Evolutionary conservation across 2,888 invertebrate genomes (phyloP).

Genomic region (Ashinkailepas kermadecensis): DNA sequence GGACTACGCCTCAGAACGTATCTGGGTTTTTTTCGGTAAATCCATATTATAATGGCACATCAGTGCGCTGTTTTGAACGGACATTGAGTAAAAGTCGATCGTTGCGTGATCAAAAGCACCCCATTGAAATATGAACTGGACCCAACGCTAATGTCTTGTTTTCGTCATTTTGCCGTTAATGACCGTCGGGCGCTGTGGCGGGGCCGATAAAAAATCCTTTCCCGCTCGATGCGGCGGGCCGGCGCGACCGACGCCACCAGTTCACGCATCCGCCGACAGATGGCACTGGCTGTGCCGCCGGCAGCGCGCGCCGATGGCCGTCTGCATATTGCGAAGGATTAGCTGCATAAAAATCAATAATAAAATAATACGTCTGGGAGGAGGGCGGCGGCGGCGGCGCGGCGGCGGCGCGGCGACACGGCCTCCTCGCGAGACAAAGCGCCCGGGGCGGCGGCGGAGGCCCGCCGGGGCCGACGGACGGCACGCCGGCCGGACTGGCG

Average conservation of each 20-base stretch:
- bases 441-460: neutral
- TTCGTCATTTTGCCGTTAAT: conserved; percentile 20
- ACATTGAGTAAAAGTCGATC: neutral
- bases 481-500: neutral
- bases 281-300: neutral
- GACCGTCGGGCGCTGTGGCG: neutral
- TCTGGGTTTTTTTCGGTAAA: too few species aligned
- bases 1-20: too few species aligned
- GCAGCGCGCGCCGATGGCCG: neutral
- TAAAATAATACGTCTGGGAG: conserved; percentile 11
- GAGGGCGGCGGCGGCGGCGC: neutral
- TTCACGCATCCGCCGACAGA: neutral
- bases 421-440: neutral
- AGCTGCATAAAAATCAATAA: conserved; percentile 13
- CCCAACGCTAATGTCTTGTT: conserved; percentile 17
- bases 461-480: neutral
- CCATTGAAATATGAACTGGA: conserved; percentile 10
- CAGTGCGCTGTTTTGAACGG: neutral
- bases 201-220: neutral
- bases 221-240: neutral
- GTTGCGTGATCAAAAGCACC: conserved; percentile 5
- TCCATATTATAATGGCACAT: too few species aligned
- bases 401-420: neutral
- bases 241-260: neutral
- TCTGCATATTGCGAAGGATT: conserved; percentile 11